Conservation (phyloP, 1,140 invertebrate species). For the Thaumatotibia leucotreta region DNA sequence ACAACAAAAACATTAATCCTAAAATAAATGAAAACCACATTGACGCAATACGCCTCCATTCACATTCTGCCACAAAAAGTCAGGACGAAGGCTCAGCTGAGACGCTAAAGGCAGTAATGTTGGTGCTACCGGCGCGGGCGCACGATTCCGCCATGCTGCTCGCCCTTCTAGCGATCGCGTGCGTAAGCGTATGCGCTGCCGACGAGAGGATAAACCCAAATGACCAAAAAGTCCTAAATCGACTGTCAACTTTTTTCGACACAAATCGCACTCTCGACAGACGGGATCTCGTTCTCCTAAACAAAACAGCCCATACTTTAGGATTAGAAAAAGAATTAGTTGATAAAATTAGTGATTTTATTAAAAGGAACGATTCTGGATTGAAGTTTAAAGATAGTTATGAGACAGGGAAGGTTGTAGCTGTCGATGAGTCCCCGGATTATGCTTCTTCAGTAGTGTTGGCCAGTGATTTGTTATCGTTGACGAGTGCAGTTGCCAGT, state of each 20-base stretch:
- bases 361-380: constrained; percentile 37
- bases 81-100: constrained; percentile 22
- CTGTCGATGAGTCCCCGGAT: constrained; percentile 59
- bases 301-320: constrained; percentile 40
- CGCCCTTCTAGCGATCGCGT: constrained; percentile 38
- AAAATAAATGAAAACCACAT: too few relatives aligned
- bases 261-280: constrained; percentile 39
- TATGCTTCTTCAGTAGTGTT: constrained; percentile 66
- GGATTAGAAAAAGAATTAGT: constrained; percentile 46
- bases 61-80: too few relatives aligned
- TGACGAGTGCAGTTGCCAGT: constrained; percentile 60
- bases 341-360: constrained; percentile 35
- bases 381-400: too few relatives aligned
- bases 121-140: constrained; percentile 49
- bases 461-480: constrained; percentile 61
- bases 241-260: constrained; percentile 33
- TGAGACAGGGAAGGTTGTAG: constrained; percentile 23
- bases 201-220: constrained; percentile 25
- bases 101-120: constrained; percentile 47
- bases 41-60: too few relatives aligned
- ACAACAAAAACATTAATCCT: too few relatives aligned
- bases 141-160: constrained; percentile 49
- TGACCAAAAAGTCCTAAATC: constrained; percentile 41
- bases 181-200: constrained; percentile 35
- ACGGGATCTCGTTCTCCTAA: constrained; percentile 34